These are phyloP conservation scores for Carlito syrichta DNA, from an alignment of 2,113 vertebrate genomes.

Conservation along the genomic window DNA sequence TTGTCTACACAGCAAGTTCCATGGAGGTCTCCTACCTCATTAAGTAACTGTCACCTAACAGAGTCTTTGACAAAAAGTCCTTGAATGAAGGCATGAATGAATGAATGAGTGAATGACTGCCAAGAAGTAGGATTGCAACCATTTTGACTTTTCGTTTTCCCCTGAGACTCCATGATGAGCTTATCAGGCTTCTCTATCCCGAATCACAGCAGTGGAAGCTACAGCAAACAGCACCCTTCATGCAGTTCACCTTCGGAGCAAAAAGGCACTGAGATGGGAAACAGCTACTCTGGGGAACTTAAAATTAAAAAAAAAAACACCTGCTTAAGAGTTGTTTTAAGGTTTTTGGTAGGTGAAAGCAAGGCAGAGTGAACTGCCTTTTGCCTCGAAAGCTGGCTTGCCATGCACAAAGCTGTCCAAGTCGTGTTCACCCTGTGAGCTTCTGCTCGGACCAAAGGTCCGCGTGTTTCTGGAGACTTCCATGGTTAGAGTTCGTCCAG, in stretches of 20 bases:
- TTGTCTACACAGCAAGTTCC: not conserved
- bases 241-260: not conserved
- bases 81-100: not conserved
- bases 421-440: too few relatives aligned
- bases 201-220: not conserved
- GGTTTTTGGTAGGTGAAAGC: not conserved
- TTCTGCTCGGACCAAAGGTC: not conserved
- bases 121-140: not conserved
- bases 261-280: constrained; percentile 36
- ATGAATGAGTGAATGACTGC: not conserved
- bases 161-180: not conserved
- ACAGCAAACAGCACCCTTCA: not conserved
- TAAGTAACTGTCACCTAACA: not conserved
- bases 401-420: not conserved
- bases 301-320: not conserved
- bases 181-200: not conserved
- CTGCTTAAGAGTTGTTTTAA: not conserved
- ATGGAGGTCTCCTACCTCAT: not conserved
- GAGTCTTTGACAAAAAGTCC: not conserved
- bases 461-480: not conserved
- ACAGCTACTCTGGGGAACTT: not conserved
- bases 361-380: not conserved
- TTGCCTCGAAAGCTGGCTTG: not conserved
- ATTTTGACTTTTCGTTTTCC: not conserved
- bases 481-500: rapidly evolving